Base-by-base conservation (phyloP, 2,888 invertebrate genomes). In the Ptychoptera contaminata region DNA sequence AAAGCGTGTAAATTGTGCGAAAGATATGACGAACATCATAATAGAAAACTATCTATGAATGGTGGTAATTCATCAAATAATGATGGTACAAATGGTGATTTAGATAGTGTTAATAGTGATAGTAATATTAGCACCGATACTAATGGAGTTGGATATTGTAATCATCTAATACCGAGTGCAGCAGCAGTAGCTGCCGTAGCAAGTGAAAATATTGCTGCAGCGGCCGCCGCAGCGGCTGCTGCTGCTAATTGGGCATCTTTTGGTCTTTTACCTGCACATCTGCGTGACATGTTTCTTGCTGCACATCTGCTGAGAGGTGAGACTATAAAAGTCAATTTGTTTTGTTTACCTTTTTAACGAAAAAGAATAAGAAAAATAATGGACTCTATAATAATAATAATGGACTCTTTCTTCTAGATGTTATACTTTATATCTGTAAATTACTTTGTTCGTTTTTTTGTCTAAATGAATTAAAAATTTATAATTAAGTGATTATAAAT, bases 271-370 rank as follows among this genome's bases (percentile, higher is more conserved):
- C 60, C 70, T 55, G 70, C 70, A 46, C 74, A 74, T 58, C 68
- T 76, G 56, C 72, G 72, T 65, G 75, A 77, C 61, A 71, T 76
- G 69, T 70, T 76, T 67, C 66, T 77, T 54, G 73, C 75, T 50
- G 74, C 76, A 53, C 76, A 74, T 66, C 67, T 76, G 60, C 68
- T 77, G 55, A 69, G 71, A 76, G 76, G 76, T 76, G 68, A 68
- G 52, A 49, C 32, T 16, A 2, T 31, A 9, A 31, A 3, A 11
- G 8, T 12, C 11, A 23, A 23, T 23, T 5, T 23, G 23, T 5
- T 23, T 23, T n/a, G n/a, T n/a, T n/a, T n/a, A n/a, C n/a, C 23
- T 7, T 23, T 23, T 5, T 23, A 7, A 5, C 23, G 23, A 23
- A 23, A n/a, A n/a, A n/a, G n/a, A n/a, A n/a, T n/a, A n/a, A n/a